phyloP scores from a whole-genome alignment of 2,888 invertebrate genomes.

The Leucoptera coffeella region DNA sequence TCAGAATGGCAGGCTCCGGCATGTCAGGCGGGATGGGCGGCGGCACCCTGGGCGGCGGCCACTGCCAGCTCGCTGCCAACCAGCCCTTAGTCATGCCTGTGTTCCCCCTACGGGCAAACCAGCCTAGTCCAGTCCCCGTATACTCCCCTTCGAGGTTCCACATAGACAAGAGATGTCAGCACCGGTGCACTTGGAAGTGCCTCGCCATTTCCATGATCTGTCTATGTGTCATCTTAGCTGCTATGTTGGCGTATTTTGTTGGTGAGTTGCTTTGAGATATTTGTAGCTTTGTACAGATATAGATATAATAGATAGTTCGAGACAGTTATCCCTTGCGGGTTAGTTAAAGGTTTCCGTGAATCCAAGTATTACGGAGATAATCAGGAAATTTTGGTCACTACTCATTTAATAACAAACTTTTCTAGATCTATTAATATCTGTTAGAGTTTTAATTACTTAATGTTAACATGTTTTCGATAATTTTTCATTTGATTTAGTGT shows the following conservation, averaged over 20 bases:
- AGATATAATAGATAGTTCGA: too few relatives aligned
- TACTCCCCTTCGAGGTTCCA: conserved; percentile 91
- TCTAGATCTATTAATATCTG: too few relatives aligned
- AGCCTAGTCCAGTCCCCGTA: conserved; percentile 67
- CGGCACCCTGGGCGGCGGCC: conserved; percentile 58
- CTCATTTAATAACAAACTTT: too few relatives aligned
- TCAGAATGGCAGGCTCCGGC: conserved; percentile 48
- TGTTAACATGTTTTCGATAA: too few relatives aligned
- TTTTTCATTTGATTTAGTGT: too few relatives aligned
- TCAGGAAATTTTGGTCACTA: too few relatives aligned
- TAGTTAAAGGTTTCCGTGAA: too few relatives aligned
- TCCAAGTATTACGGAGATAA: too few relatives aligned
- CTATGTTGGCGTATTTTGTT: conserved; percentile 93
- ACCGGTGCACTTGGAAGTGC: conserved; percentile 95
- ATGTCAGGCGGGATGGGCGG: conserved; percentile 55
- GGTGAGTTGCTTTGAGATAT: conserved; percentile 54
- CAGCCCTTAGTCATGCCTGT: conserved; percentile 83
- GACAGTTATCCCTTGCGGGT: too few relatives aligned
- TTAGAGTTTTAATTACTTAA: too few relatives aligned
- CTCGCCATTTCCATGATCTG: conserved; percentile 90
- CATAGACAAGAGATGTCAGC: conserved; percentile 90
- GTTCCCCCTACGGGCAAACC: conserved; percentile 77
- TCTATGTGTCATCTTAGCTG: conserved; percentile 82
- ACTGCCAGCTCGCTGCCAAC: conserved; percentile 62
- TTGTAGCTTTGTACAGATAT: too few relatives aligned